phyloP scores from a whole-genome alignment of 1,140 invertebrate species.

The Bacillus rossius region DNA sequence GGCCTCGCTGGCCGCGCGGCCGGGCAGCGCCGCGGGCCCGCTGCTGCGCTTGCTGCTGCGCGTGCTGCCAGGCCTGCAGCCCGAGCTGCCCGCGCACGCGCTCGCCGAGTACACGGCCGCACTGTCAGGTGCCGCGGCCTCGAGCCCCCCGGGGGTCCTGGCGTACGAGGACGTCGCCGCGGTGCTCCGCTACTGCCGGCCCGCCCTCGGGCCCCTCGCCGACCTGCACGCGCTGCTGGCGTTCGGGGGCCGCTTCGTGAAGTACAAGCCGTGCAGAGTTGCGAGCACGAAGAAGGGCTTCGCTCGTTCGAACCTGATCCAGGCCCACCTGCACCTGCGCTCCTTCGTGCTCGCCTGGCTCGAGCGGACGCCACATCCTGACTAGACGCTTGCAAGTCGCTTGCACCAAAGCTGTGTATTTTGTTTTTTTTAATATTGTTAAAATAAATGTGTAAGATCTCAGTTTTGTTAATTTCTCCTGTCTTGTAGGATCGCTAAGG shows the following conservation, averaged over 20 bases:
- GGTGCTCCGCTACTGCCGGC: background rate
- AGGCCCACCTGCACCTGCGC: too few relatives aligned
- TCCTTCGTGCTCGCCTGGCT: too few relatives aligned
- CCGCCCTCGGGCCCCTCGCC: background rate
- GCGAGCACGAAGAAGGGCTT: too few relatives aligned
- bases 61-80: background rate
- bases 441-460: too few relatives aligned
- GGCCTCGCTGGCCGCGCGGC: background rate
- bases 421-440: too few relatives aligned
- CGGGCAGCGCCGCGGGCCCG: background rate
- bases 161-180: background rate
- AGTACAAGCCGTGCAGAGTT: too few relatives aligned
- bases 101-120: background rate
- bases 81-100: background rate
- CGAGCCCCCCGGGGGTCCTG: background rate
- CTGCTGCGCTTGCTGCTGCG: background rate
- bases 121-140: background rate
- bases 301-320: too few relatives aligned
- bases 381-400: too few relatives aligned
- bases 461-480: too few relatives aligned
- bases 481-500: too few relatives aligned
- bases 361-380: too few relatives aligned
- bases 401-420: too few relatives aligned
- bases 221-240: background rate
- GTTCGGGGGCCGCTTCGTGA: background rate